phyloP scores from a whole-genome alignment of 2,888 invertebrate species.

The Cantharis rufa region DNA sequence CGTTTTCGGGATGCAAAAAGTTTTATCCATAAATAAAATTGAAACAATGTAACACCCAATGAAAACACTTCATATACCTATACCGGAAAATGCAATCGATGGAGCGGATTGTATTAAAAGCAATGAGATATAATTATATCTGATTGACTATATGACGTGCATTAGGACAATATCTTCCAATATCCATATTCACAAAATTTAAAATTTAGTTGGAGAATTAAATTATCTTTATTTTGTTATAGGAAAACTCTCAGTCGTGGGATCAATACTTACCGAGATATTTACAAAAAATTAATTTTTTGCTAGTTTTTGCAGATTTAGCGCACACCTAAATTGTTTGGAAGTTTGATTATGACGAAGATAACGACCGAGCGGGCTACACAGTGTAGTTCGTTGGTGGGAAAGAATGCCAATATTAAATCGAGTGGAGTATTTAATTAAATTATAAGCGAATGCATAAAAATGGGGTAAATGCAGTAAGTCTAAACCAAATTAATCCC shows the following conservation, averaged over 20 bases:
- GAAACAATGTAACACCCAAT: no score
- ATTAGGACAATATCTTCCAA: no score
- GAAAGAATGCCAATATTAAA: background rate
- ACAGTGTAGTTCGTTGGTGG: background rate
- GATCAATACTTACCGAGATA: background rate
- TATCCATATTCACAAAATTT: no score
- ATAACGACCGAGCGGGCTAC: background rate
- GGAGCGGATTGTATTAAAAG: no score
- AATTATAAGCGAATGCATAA: background rate
- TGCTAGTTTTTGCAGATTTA: background rate
- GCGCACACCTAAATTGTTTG: background rate
- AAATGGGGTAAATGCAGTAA: background rate
- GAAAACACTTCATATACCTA: no score
- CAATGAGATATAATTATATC: no score
- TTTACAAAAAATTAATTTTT: background rate
- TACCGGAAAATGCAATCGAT: no score
- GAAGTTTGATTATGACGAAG: background rate
- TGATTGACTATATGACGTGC: no score
- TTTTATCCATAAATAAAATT: no score
- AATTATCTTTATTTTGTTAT: background rate
- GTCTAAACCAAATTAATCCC: conserved; percentile 6
- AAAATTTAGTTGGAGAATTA: background rate
- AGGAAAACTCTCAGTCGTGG: background rate
- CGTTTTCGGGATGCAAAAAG: no score
- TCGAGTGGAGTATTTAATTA: background rate